Percentiles rank a stretch among this genome's conserved stretches.
Conservation (phyloP, 2,888 invertebrate species). For the Protula sp. region DNA sequence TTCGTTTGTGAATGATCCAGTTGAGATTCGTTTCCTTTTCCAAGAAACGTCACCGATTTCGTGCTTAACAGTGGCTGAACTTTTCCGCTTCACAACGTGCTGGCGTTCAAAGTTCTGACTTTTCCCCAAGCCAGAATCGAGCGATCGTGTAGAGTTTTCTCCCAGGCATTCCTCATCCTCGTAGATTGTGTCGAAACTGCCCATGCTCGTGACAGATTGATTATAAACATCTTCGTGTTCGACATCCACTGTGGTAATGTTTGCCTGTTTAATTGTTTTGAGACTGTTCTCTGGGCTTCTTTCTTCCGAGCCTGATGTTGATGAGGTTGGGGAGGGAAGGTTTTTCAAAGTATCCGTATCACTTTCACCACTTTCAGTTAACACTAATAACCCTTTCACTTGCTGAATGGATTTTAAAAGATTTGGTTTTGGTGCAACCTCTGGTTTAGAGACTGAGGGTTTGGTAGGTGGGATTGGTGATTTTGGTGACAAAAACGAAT, state of each 20-base stretch:
- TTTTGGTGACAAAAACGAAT: no score
- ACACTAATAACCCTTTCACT: neutral
- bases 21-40: constrained; percentile 5
- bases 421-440: neutral
- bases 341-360: neutral
- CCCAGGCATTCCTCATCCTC: constrained; percentile 10
- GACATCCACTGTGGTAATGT: no score
- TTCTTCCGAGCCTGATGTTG: neutral
- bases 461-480: neutral
- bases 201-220: constrained; percentile 1
- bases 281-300: neutral
- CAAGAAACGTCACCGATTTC: neutral
- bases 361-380: neutral
- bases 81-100: neutral
- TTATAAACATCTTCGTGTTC: constrained; percentile 1
- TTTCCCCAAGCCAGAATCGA: neutral
- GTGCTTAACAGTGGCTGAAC: neutral
- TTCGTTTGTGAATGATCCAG: constrained; percentile 8
- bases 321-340: neutral
- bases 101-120: neutral
- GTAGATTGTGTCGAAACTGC: constrained; percentile 15
- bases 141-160: no score
- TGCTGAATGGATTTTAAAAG: neutral
- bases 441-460: neutral
- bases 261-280: no score